Evolutionary conservation across 2,888 invertebrate species (phyloP).

Genomic region (Bursaphelenchus okinawaensis): DNA sequence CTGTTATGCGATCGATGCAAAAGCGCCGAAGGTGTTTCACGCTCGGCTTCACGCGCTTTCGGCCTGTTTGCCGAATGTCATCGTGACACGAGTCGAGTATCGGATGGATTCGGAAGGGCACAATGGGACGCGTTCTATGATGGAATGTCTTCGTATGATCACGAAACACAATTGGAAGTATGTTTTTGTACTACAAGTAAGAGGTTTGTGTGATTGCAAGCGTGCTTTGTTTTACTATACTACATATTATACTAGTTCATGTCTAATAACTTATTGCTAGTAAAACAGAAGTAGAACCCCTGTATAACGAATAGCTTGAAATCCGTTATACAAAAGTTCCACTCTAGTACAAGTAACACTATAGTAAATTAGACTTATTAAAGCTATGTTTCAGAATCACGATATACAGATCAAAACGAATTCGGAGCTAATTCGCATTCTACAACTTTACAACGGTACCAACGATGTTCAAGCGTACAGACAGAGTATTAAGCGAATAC

Average conservation of each 20-base stretch:
- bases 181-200: constrained; percentile 10
- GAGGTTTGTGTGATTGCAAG: no score
- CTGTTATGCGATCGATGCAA: constrained; percentile 23
- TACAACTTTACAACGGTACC: constrained; percentile 18
- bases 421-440: constrained; percentile 16
- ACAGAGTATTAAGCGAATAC: neutral
- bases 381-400: constrained; percentile 26
- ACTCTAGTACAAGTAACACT: no score
- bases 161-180: constrained; percentile 16
- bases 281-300: no score
- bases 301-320: no score
- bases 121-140: constrained; percentile 8
- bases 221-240: no score
- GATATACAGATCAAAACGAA: constrained; percentile 22
- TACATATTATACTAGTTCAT: no score
- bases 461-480: constrained; percentile 19
- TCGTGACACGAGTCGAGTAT: constrained; percentile 14
- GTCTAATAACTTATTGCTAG: no score
- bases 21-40: constrained; percentile 14
- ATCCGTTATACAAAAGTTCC: no score
- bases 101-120: constrained; percentile 26
- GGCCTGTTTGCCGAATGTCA: constrained; percentile 28
- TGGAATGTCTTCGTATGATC: neutral
- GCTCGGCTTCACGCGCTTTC: constrained; percentile 15
- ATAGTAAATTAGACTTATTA: no score